Evolutionary conservation across 2,797 vertebrate genomes (phyloP).

Genomic region (Potorous gilbertii): DNA sequence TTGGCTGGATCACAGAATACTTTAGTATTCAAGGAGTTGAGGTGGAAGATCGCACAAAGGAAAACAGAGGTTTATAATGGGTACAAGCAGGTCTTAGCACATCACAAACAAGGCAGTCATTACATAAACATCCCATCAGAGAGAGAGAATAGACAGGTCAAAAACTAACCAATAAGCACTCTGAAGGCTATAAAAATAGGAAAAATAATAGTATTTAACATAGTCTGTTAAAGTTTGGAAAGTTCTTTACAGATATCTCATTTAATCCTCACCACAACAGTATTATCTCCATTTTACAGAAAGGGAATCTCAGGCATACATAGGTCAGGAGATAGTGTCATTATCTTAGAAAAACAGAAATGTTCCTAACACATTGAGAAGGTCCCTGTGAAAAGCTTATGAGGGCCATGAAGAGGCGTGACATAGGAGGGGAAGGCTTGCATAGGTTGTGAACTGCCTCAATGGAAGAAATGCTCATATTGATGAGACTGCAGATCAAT

Average conservation of each 20-base stretch:
- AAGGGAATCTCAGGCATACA: background rate
- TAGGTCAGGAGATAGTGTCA: background rate
- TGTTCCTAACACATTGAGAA: too few species aligned
- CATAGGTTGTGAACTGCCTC: background rate
- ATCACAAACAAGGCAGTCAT: background rate
- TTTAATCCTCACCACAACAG: background rate
- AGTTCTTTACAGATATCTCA: background rate
- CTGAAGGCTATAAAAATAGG: background rate
- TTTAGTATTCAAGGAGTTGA: background rate
- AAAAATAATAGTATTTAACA: background rate
- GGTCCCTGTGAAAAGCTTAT: background rate
- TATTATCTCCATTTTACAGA: background rate
- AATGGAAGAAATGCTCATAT: background rate
- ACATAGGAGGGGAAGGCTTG: background rate
- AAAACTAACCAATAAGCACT: background rate
- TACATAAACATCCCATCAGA: background rate
- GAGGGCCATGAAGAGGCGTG: background rate
- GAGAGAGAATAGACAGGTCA: background rate
- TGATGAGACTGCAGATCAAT: background rate
- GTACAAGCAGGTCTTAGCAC: background rate
- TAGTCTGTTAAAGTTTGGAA: background rate
- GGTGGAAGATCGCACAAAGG: background rate
- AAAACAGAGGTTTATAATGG: background rate
- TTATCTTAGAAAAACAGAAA: background rate
- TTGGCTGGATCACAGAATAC: background rate